A percentile compares a stretch with the other conserved stretches of the same genome.
Evolutionary conservation across 2,888 invertebrate species (phyloP).

Genomic region (Folsomia manolachei): DNA sequence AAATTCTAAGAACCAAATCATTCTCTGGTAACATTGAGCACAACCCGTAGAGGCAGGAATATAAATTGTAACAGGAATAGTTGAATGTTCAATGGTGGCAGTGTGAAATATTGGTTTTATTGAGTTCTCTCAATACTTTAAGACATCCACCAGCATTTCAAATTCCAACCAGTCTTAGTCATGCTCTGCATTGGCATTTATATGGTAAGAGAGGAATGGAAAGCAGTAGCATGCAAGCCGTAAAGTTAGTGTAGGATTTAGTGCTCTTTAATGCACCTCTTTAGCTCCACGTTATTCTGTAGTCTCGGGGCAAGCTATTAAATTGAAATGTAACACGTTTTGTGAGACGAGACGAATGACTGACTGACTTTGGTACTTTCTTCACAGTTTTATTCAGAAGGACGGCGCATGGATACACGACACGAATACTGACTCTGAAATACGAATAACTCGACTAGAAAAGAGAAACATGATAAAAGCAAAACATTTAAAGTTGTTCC

Average conservation of each 20-base stretch:
- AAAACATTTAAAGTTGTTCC: no score
- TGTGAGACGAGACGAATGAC: not conserved
- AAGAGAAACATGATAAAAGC: no score
- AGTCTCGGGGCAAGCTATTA: not conserved
- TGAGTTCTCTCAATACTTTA: constrained; percentile 6
- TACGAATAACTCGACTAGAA: no score
- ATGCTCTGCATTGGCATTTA: not conserved
- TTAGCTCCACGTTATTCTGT: not conserved
- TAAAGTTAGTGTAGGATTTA: constrained; percentile 10
- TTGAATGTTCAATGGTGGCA: not conserved
- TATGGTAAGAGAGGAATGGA: not conserved
- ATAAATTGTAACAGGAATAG: not conserved
- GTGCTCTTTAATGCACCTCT: constrained; percentile 6
- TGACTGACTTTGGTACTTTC: not conserved
- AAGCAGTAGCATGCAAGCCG: no score
- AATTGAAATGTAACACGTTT: not conserved
- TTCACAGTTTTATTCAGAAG: no score
- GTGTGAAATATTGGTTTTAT: constrained; percentile 17
- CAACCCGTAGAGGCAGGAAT: no score
- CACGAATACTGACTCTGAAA: no score
- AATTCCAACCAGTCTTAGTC: not conserved
- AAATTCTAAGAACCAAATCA: not conserved
- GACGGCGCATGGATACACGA: no score
- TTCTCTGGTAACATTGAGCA: no score
- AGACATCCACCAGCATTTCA: not conserved